Conservation (phyloP, 1,140 invertebrate genomes). For the Drosophila kohkoa region DNA sequence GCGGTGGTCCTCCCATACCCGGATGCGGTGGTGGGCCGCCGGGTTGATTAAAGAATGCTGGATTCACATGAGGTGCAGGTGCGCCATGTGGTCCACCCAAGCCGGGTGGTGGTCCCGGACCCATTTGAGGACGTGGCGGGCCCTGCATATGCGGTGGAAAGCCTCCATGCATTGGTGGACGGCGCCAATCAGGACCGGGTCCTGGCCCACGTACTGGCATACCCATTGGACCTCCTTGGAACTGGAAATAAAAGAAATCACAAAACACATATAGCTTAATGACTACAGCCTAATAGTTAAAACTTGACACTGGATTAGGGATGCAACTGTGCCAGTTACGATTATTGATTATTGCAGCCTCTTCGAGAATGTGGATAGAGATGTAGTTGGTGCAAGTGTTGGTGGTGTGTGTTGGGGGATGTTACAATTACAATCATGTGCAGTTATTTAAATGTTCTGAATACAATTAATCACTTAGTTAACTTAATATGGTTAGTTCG, state of each 20-base stretch:
- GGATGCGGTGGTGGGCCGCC: conserved; percentile 88
- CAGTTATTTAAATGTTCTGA: conserved; percentile 75
- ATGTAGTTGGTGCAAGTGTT: conserved; percentile 18
- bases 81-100: conserved; percentile 87
- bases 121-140: conserved; percentile 87
- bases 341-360: conserved; percentile 5
- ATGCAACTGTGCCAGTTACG: conserved; percentile 7
- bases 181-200: conserved; percentile 90
- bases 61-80: conserved; percentile 97
- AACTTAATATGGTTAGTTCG: conserved; percentile 73
- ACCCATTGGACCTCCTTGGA: conserved; percentile 88
- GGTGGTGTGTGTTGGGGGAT: conserved; percentile 25
- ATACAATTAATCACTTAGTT: conserved; percentile 78
- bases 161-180: conserved; percentile 88
- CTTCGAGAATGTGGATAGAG: conserved; percentile 17
- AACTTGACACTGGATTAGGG: conserved; percentile 1
- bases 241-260: conserved; percentile 74
- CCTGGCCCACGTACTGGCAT: conserved; percentile 88
- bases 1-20: conserved; percentile 86
- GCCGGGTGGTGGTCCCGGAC: conserved; percentile 86
- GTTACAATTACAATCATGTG: conserved; percentile 50
- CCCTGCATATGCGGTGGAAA: conserved; percentile 90
- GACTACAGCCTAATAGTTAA: neutral
- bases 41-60: conserved; percentile 95
- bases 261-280: conserved; percentile 29